Evolutionary conservation across 2,797 vertebrate genomes (phyloP).

Genomic region (Chelmon rostratus): DNA sequence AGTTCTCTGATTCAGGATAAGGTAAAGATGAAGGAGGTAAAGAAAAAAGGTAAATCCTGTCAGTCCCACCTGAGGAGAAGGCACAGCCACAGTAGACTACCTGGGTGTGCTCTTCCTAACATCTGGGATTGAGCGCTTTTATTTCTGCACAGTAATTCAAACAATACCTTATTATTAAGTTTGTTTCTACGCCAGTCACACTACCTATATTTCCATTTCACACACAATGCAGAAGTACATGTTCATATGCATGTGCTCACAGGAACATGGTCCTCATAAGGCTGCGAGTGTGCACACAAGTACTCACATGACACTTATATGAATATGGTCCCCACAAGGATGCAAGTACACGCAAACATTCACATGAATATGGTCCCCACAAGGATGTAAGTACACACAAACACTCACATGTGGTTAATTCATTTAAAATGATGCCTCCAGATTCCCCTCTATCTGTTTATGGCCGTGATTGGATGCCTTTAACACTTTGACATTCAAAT

Average conservation of each 20-base stretch:
- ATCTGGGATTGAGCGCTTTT: too few species aligned
- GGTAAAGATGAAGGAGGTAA: too few species aligned
- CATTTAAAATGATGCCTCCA: conserved; percentile 21
- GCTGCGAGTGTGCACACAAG: background rate
- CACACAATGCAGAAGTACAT: background rate
- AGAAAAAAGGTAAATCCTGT: too few species aligned
- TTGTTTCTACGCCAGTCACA: too few species aligned
- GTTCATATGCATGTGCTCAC: too few species aligned
- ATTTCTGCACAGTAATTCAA: too few species aligned
- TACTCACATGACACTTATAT: too few species aligned
- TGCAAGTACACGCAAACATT: background rate
- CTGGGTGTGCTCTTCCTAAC: too few species aligned
- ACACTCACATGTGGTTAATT: background rate
- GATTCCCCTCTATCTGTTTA: conserved; percentile 39
- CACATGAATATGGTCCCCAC: conserved; percentile 3
- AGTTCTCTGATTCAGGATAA: background rate
- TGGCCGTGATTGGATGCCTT: conserved; percentile 53
- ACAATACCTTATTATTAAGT: too few species aligned
- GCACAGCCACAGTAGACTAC: too few species aligned
- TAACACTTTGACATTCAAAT: conserved; percentile 74
- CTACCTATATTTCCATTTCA: background rate
- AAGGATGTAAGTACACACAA: background rate
- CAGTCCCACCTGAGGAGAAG: too few species aligned
- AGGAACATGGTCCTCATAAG: conserved; percentile 13
- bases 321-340: too few species aligned